phyloP scores from a whole-genome alignment of 1,140 invertebrate genomes.

The Heliconius congener region DNA sequence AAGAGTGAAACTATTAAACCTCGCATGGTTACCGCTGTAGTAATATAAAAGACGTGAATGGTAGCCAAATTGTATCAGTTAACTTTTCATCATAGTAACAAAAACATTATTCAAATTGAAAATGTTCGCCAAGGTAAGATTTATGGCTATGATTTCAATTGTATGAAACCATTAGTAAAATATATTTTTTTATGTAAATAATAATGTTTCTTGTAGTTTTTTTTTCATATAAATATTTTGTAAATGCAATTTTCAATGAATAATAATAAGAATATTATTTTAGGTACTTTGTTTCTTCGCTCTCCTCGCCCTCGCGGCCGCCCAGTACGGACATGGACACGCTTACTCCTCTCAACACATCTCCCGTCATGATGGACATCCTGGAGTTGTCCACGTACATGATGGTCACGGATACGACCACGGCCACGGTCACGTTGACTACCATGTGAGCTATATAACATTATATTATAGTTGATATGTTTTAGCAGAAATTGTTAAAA shows the following conservation, averaged over 20 bases:
- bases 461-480: neutral
- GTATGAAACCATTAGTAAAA: too few relatives aligned
- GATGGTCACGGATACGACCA: conserved; percentile 29
- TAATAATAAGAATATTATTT: neutral
- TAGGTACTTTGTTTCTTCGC: conserved; percentile 30
- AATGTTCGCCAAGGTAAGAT: neutral
- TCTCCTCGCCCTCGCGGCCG: conserved; percentile 18
- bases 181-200: too few relatives aligned
- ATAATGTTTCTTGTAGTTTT: too few relatives aligned
- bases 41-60: conserved; percentile 38
- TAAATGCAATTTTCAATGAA: too few relatives aligned
- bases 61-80: conserved; percentile 23
- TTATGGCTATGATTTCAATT: neutral
- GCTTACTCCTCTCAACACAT: conserved; percentile 40
- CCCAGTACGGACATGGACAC: conserved; percentile 32
- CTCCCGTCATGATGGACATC: conserved; percentile 40
- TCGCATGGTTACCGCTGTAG: conserved; percentile 26
- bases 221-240: too few relatives aligned
- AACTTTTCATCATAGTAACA: neutral
- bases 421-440: conserved; percentile 41
- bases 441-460: conserved; percentile 48
- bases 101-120: neutral
- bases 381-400: conserved; percentile 35
- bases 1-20: conserved; percentile 1
- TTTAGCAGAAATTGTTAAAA: neutral